phyloP scores from a whole-genome alignment of 2,888 invertebrate species.

The Temnothorax rugatulus region DNA sequence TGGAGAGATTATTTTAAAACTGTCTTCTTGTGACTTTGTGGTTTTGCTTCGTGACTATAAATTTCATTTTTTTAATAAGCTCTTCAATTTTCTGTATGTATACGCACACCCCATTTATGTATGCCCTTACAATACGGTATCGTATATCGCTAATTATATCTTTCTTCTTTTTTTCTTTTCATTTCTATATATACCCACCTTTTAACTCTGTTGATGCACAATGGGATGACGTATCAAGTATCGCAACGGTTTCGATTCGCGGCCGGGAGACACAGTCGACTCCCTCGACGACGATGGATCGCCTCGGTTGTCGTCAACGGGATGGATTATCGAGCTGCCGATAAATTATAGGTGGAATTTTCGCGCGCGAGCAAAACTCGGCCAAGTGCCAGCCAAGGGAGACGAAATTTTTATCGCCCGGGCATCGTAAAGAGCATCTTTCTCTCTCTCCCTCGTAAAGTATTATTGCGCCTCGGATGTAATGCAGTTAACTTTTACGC shows the following conservation, averaged over 20 bases:
- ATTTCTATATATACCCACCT: background rate
- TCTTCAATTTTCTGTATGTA: background rate
- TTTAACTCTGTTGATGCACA: conserved; percentile 14
- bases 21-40: background rate
- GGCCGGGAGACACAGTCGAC: conserved; percentile 10
- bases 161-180: background rate
- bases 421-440: conserved; percentile 27
- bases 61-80: conserved; percentile 13
- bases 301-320: conserved; percentile 31
- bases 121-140: background rate
- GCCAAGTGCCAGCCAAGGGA: conserved; percentile 4
- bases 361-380: background rate
- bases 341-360: conserved; percentile 48
- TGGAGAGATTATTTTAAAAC: background rate
- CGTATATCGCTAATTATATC: background rate
- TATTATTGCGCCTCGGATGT: conserved; percentile 47
- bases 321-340: conserved; percentile 45
- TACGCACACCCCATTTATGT: background rate
- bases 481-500: conserved; percentile 53
- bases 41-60: background rate
- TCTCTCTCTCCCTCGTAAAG: conserved; percentile 14
- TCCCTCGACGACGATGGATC: conserved; percentile 48
- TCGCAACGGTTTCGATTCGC: conserved; percentile 36
- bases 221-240: conserved; percentile 30
- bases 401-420: conserved; percentile 44